A percentile compares a stretch with the other conserved stretches of the same genome.
Conservation (phyloP, 2,113 vertebrate genomes). For the Gambusia affinis region DNA sequence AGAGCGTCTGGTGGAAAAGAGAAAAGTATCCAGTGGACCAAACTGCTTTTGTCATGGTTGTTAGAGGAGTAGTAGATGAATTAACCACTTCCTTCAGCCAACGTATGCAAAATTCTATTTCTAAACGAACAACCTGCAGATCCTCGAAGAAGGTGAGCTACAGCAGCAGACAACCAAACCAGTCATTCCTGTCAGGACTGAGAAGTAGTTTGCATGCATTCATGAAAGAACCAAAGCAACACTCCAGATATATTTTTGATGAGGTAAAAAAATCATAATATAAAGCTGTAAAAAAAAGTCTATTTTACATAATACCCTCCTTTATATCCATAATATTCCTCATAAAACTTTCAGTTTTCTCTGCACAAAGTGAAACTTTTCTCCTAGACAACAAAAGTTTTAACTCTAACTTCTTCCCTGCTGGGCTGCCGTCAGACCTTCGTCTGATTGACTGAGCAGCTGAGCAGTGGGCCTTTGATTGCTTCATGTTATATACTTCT, state of each 20-base stretch:
- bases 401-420: slow-evolving; percentile 34
- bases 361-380: slow-evolving; percentile 9
- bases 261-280: no score
- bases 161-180: neutral
- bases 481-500: slow-evolving; percentile 15
- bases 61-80: neutral
- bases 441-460: slow-evolving; percentile 48
- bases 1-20: no score
- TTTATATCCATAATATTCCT: no score
- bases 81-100: neutral
- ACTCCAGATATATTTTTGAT: no score
- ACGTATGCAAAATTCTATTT: neutral
- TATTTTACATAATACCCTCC: no score
- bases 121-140: neutral
- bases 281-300: no score
- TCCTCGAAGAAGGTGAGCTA: neutral
- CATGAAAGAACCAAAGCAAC: no score
- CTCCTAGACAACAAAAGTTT: slow-evolving; percentile 27
- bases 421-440: slow-evolving; percentile 30
- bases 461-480: slow-evolving; percentile 45
- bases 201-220: no score
- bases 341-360: neutral
- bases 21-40: no score
- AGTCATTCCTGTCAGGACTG: neutral
- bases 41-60: no score